Conservation (phyloP, 2,888 invertebrate species). For the Drosophila quinaria region DNA sequence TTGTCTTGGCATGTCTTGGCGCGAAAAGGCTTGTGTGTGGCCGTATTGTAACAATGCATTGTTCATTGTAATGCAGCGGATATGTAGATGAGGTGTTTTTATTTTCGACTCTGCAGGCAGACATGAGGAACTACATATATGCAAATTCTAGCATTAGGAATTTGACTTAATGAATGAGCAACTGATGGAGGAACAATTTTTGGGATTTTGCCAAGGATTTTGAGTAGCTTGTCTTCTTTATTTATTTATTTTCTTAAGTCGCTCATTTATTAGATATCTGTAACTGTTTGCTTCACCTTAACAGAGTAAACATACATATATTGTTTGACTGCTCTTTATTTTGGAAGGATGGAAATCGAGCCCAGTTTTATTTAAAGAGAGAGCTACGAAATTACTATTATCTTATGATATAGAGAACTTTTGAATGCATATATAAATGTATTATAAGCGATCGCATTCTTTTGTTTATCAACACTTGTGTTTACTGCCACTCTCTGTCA, state of each 20-base stretch:
- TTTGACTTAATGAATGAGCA: slow-evolving; percentile 3
- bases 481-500: not conserved
- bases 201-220: not conserved
- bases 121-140: not conserved
- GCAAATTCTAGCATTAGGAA: not conserved
- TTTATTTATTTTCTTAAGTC: too few species aligned
- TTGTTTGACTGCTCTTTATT: too few species aligned
- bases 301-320: too few species aligned
- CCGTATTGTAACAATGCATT: slow-evolving; percentile 79
- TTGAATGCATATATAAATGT: too few species aligned
- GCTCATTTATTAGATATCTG: too few species aligned
- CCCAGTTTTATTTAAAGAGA: too few species aligned
- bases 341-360: too few species aligned
- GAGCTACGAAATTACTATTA: too few species aligned
- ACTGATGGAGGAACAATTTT: not conserved
- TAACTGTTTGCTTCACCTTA: too few species aligned
- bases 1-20: slow-evolving; percentile 70
- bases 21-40: slow-evolving; percentile 80
- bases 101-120: not conserved
- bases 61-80: slow-evolving; percentile 39
- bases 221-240: too few species aligned
- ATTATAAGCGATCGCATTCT: not conserved
- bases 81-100: slow-evolving; percentile 55
- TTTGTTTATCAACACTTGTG: not conserved
- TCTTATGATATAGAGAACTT: not conserved